Evolutionary conservation across 2,113 vertebrate species (phyloP).

Genomic region (Emydocephalus ijimae): DNA sequence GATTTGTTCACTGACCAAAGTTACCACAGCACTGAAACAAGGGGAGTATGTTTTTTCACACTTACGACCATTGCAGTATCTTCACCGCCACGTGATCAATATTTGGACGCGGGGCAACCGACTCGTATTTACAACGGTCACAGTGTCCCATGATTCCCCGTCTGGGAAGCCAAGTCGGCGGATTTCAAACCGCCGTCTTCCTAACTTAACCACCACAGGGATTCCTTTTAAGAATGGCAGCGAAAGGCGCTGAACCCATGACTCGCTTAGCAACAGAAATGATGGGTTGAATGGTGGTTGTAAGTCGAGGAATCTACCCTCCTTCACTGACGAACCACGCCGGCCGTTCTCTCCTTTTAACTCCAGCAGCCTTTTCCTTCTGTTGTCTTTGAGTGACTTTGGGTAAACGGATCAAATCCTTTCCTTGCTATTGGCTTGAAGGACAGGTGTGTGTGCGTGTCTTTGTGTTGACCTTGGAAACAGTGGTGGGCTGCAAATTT

Average conservation of each 20-base stretch:
- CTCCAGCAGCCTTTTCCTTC: background rate
- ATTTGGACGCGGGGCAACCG: background rate
- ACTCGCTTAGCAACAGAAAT: background rate
- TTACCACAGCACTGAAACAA: background rate
- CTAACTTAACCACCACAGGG: background rate
- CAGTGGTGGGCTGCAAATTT: no score
- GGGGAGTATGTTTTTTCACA: background rate
- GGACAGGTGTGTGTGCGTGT: background rate
- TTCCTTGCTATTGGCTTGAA: background rate
- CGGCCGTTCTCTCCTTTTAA: background rate
- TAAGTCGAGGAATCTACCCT: background rate
- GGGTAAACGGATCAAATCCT: background rate
- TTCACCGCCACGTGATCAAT: background rate
- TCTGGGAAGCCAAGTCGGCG: background rate
- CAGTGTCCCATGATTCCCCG: background rate
- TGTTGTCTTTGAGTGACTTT: background rate
- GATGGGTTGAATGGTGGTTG: background rate
- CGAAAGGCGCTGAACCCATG: accelerated
- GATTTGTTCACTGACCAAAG: background rate
- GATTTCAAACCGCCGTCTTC: no score
- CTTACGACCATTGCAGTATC: background rate
- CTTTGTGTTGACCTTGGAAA: background rate
- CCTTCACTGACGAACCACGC: background rate
- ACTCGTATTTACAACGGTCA: background rate
- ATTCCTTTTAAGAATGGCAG: background rate